These are phyloP conservation scores for Peucedramus taeniatus DNA, from an alignment of 2,113 vertebrate species.

Conservation along the genomic window DNA sequence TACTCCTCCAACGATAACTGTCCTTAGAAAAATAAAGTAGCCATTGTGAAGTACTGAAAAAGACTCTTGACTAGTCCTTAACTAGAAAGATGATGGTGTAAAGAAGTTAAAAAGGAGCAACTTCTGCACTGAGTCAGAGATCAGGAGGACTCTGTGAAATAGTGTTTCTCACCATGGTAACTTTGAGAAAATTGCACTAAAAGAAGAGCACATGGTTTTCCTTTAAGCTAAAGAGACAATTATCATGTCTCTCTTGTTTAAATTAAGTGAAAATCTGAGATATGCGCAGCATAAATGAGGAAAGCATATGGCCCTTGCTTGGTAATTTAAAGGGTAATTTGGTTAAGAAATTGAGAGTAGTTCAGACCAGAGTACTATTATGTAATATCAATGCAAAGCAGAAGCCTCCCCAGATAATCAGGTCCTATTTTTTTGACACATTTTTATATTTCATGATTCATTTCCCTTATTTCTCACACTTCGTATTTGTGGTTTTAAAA, in stretches of 20 bases:
- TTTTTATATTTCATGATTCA: slow-evolving; percentile 35
- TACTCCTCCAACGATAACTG: background rate
- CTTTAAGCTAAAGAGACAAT: slow-evolving; percentile 48
- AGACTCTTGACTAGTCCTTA: background rate
- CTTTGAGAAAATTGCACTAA: slow-evolving; percentile 16
- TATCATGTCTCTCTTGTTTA: slow-evolving; percentile 50
- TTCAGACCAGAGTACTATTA: slow-evolving; percentile 38
- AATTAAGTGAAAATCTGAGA: slow-evolving; percentile 62
- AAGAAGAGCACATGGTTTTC: background rate
- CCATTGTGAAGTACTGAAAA: background rate
- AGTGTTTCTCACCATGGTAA: background rate
- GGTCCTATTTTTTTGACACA: background rate
- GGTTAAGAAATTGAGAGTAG: slow-evolving; percentile 55
- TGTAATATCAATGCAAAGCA: slow-evolving; percentile 58
- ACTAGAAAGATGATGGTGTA: background rate
- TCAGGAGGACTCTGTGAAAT: background rate
- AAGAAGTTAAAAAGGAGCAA: background rate
- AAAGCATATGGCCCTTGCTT: slow-evolving; percentile 60
- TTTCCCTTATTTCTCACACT: slow-evolving; percentile 9
- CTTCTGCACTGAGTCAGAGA: background rate
- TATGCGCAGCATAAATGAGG: slow-evolving; percentile 45
- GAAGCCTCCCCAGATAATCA: slow-evolving; percentile 33
- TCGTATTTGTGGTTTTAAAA: slow-evolving; percentile 12
- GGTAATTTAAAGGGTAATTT: slow-evolving; percentile 68
- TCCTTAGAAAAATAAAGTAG: background rate